Evolutionary conservation across 2,888 invertebrate genomes (phyloP).

Genomic region (Sepioteuthis lessoniana): DNA sequence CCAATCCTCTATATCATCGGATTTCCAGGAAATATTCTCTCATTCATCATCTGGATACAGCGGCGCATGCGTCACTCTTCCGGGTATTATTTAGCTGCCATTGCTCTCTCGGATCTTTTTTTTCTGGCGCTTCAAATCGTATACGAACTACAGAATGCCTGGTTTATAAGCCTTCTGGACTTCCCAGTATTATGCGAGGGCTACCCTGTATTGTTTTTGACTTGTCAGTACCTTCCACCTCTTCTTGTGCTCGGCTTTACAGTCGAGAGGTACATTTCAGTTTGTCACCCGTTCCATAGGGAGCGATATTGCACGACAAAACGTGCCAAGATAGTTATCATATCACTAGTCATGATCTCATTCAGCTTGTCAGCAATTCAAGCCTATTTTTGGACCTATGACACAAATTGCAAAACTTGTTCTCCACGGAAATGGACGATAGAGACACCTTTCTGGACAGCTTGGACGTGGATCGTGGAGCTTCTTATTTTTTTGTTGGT

Average conservation of each 20-base stretch:
- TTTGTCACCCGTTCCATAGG: conserved; percentile 74
- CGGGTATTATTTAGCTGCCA: conserved; percentile 73
- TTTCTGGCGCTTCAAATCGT: conserved; percentile 71
- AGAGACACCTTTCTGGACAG: conserved; percentile 65
- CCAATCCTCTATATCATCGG: conserved; percentile 72
- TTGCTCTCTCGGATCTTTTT: conserved; percentile 71
- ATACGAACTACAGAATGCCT: conserved; percentile 68
- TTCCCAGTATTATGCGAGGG: conserved; percentile 70
- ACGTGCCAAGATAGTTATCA: conserved; percentile 68
- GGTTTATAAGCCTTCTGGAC: conserved; percentile 64
- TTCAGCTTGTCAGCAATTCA: conserved; percentile 68
- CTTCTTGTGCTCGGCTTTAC: conserved; percentile 74
- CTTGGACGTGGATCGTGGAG: conserved; percentile 73
- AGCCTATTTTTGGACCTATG: conserved; percentile 71
- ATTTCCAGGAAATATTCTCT: conserved; percentile 74
- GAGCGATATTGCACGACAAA: conserved; percentile 70
- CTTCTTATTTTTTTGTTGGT: conserved; percentile 71
- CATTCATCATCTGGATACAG: conserved; percentile 73
- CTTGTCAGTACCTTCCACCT: conserved; percentile 72
- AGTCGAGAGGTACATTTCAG: conserved; percentile 73
- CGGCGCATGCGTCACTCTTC: conserved; percentile 74
- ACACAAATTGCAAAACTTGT: conserved; percentile 59
- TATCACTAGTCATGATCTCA: conserved; percentile 61
- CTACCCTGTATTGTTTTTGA: conserved; percentile 70
- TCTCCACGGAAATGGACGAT: conserved; percentile 59